A percentile compares a stretch with the other conserved stretches of the same genome.
Conservation (phyloP, 1,140 invertebrate genomes). For the Chrysomallon squamiferum region DNA sequence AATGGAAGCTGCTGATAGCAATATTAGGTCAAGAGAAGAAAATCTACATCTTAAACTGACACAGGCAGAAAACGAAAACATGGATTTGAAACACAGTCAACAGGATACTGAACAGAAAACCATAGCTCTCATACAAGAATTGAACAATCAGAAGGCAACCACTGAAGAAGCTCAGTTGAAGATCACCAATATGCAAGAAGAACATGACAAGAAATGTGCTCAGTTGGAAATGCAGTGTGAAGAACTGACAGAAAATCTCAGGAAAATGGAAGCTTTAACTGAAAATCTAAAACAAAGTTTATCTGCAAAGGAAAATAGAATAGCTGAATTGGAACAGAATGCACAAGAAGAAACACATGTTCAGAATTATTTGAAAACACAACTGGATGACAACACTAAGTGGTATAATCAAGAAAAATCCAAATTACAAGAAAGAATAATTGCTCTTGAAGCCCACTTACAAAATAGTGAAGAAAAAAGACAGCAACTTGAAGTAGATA, state of each 20-base stretch:
- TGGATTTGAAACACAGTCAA: background rate
- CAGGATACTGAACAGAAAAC: background rate
- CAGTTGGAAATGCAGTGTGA: slow-evolving; percentile 9
- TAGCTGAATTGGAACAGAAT: slow-evolving; percentile 14
- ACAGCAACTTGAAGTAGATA: background rate
- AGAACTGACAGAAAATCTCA: slow-evolving; percentile 8
- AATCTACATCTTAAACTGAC: background rate
- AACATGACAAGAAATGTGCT: background rate
- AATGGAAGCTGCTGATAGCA: background rate
- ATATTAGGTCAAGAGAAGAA: background rate
- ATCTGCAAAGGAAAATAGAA: background rate
- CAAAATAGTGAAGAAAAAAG: background rate
- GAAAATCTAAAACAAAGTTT: background rate
- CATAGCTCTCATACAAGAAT: slow-evolving; percentile 2
- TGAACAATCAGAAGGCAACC: slow-evolving; percentile 6
- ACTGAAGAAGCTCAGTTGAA: background rate
- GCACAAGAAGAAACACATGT: slow-evolving; percentile 6
- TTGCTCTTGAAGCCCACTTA: slow-evolving; percentile 2
- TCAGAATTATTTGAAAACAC: slow-evolving; percentile 11
- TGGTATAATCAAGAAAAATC: background rate
- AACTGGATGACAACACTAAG: slow-evolving; percentile 1
- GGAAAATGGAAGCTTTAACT: slow-evolving; percentile 6
- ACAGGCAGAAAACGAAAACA: background rate
- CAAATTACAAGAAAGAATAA: slow-evolving; percentile 7
- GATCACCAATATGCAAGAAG: background rate